Evolutionary conservation across 2,797 vertebrate species (phyloP), one percentile per base, ranked within the genome.

Genomic region (Eptatretus atami): DNA sequence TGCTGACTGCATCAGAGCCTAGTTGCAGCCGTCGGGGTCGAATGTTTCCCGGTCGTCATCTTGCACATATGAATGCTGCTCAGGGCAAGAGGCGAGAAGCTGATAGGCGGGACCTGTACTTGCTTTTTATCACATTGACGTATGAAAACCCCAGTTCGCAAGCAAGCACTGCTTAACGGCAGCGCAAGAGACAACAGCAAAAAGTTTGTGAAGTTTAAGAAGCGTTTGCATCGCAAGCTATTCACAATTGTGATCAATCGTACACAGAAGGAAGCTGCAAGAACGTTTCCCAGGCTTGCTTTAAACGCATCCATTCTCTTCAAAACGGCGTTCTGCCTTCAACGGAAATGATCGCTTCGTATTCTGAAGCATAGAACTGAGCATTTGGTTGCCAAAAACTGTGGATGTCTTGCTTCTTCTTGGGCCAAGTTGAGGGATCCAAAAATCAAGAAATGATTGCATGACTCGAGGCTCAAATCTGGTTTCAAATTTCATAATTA

Each of bases 381-480:
- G 64, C 53, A 64, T 24, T 64, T 64, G 24, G 14, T 64, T 64
- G 64, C 53, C 64, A n/a, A 64, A 64, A 64, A 64, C 14, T 54
- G 64, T 64, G 64, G 64, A 64, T 64, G 64, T 44, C 25, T 64
- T 64, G 11, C 52, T 13, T 44, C 13, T 44, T 52, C 64, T 64
- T 64, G 52, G 11, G 15, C 64, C 11, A 64, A 53, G 25, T 24
- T 13, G 52, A 52, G 8, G 63, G 31, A 4, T 64, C n/a, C 52
- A 64, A 64, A 64, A 13, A 57, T 3, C 54, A 57, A 15, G 15
- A 57, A 15, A 13, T 57, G 13, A 15, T 57, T 57, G 54, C 54
- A 57, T 57, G 54, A 57, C 13, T 57, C 54, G 13, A 57, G 3
- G 15, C 15, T 57, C 3, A 57, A 57, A 57, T 57, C 54, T 57